Base-by-base conservation (phyloP, 2,888 invertebrate species). In the Caenorhabditis wallacei region DNA sequence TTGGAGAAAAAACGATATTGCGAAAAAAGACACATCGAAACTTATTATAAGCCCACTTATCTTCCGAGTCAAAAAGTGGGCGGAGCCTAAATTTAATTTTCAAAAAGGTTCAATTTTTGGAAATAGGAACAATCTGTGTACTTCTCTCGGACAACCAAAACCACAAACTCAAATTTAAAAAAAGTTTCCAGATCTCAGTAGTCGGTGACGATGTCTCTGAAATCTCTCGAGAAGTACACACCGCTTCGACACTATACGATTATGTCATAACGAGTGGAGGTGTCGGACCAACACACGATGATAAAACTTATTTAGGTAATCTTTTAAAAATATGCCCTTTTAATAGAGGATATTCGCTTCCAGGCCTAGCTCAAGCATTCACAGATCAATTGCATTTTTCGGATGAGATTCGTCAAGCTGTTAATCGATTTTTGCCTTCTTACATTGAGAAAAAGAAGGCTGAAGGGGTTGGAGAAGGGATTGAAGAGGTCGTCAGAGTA, bases 201-300 rank as follows among this genome's bases (percentile, higher is more conserved):
- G 94, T 95, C 88, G 94, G 94, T 72, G 95, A 95, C 92, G 93
- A 94, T 70, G 90, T 95, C 2, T 93, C 94, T 30, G 94, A 93
- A 57, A 95, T 95, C 78, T 94, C 94, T 4, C 90, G 93, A 26
- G 95, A 95, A 93, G 94, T 95, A 2, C 92, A 92, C 61, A 20
- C 70, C 1, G 78, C 82, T 10, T 78, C 80, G 16, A 13, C 43
- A 3, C 22, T 59, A 0, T 85, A 78, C 51, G 88, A 88, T 57
- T 71, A 94, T 92, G 95, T 95, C 10, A 93, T 95, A 75, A 95
- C 95, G 0, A 94, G 95, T 0, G 95, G 95, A 22, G 95, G 95
- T 40, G 94, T 95, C 82, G 95, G 95, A 16, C 95, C 95, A 1
- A 95, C 95, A 18, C 95, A 95, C 92, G 95, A 95, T 92, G 95